Base-by-base conservation (phyloP, 1,140 invertebrate genomes). In the Bombus sibiricus region DNA sequence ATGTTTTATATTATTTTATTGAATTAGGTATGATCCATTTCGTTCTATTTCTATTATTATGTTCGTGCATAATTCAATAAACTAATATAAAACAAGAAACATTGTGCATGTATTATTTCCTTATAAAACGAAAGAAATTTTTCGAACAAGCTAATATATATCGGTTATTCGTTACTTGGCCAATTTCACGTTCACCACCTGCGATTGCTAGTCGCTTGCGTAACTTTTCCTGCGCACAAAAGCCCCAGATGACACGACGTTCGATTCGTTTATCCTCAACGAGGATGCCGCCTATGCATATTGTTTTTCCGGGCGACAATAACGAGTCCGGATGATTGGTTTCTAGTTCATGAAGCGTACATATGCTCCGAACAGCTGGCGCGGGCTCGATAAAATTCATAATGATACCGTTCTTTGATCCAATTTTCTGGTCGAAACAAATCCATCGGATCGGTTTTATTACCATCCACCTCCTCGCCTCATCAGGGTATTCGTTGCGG, bases 281-380 rank as follows among this genome's bases (percentile, higher is more conserved):
- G n/a, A 53, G 43, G 28, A 62, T 13, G 10, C 5, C 1, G 9
- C 25, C 32, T 13, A 6, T 18, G 18, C 32, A 25, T 37, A 76
- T 53, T 76, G 53, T 68, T 57, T 76, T 71, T 71, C 59, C 74
- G 8, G 6, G 2, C 64, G 73, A 66, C 39, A 85, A 72, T 77
- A 68, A 83, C 72, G 68, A 85, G 68, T 39, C 28, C 37, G 41
- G 8, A 43, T 72, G 57, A 85, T 85, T 53, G 83, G 22, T 72
- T 73, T 64, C 68, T 64, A 80, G 76, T 85, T 85, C 53, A 72
- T 85, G 53, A 64, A 80, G 28, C 76, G 76, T n/a, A 47, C 81
- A 53, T 12, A 69, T 57, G 82, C 8, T 22, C 8, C 62, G 2
- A 69, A 12, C 47, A 77, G 39, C 53, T 72, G 76, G 22, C 66